Conservation (phyloP, 2,113 vertebrate genomes). For the Carassius carassius region DNA sequence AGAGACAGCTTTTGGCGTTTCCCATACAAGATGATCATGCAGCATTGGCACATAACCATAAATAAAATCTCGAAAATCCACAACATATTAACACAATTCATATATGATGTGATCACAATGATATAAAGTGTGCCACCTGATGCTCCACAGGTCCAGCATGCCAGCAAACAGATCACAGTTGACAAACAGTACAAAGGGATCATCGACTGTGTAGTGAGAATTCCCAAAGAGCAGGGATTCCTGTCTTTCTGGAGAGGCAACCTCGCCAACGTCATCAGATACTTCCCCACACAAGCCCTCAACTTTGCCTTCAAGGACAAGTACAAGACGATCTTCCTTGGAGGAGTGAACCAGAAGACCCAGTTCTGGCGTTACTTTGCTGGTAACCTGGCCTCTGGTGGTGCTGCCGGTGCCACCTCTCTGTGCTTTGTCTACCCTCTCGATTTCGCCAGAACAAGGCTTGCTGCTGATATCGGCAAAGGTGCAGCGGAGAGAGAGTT, state of each 20-base stretch:
- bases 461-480: constrained; percentile 96
- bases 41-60: not conserved
- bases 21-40: not conserved
- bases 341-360: constrained; percentile 93
- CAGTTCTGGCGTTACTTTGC: constrained; percentile 99
- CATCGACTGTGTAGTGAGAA: constrained; percentile 91
- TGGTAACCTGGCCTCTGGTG: constrained; percentile 93
- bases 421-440: constrained; percentile 98
- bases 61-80: not conserved
- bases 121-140: not conserved
- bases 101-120: not conserved
- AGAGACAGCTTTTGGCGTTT: not conserved
- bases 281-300: constrained; percentile 98
- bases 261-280: constrained; percentile 97
- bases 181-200: constrained; percentile 97
- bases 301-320: constrained; percentile 99
- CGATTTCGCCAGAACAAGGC: constrained; percentile 96
- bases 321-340: constrained; percentile 99
- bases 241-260: constrained; percentile 98
- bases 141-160: constrained; percentile 89
- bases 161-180: constrained; percentile 93
- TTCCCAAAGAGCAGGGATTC: constrained; percentile 96
- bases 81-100: not conserved
- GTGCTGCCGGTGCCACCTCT: constrained; percentile 94
- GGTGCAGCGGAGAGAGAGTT: constrained; percentile 86